These are phyloP conservation scores for Pegoplata infirma DNA, from an alignment of 2,888 invertebrate species.

Conservation along the genomic window DNA sequence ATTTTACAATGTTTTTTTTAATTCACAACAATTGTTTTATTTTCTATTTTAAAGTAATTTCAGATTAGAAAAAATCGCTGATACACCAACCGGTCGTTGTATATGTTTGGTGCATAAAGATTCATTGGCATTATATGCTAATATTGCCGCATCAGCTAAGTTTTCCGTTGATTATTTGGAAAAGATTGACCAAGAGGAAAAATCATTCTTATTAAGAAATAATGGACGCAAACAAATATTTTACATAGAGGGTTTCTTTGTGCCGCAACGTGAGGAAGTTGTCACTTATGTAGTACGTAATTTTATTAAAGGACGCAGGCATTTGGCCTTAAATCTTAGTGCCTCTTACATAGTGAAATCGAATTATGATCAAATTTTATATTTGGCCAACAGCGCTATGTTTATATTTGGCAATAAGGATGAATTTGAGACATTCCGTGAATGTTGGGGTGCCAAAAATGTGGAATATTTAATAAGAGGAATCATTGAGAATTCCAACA, in stretches of 20 bases:
- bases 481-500: slow-evolving; percentile 59
- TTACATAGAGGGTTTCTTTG: slow-evolving; percentile 81
- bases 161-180: slow-evolving; percentile 75
- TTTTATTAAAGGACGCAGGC: slow-evolving; percentile 75
- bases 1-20: slow-evolving; percentile 11
- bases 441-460: slow-evolving; percentile 67
- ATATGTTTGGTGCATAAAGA: slow-evolving; percentile 79
- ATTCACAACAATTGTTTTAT: slow-evolving; percentile 8
- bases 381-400: slow-evolving; percentile 78
- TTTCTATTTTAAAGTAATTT: slow-evolving; percentile 45
- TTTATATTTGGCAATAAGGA: slow-evolving; percentile 80
- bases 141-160: slow-evolving; percentile 80
- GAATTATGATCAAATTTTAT: slow-evolving; percentile 75
- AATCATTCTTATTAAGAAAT: slow-evolving; percentile 68
- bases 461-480: slow-evolving; percentile 67
- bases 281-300: slow-evolving; percentile 78
- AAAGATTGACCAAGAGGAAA: slow-evolving; percentile 64
- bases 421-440: slow-evolving; percentile 79
- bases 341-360: slow-evolving; percentile 79
- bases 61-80: slow-evolving; percentile 72
- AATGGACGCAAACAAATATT: slow-evolving; percentile 75
- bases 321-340: slow-evolving; percentile 80
- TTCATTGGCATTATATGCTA: slow-evolving; percentile 79
- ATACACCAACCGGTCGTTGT: slow-evolving; percentile 79
- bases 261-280: slow-evolving; percentile 79